phyloP scores from a whole-genome alignment of 2,888 invertebrate genomes.

The Lacanobia oleracea region DNA sequence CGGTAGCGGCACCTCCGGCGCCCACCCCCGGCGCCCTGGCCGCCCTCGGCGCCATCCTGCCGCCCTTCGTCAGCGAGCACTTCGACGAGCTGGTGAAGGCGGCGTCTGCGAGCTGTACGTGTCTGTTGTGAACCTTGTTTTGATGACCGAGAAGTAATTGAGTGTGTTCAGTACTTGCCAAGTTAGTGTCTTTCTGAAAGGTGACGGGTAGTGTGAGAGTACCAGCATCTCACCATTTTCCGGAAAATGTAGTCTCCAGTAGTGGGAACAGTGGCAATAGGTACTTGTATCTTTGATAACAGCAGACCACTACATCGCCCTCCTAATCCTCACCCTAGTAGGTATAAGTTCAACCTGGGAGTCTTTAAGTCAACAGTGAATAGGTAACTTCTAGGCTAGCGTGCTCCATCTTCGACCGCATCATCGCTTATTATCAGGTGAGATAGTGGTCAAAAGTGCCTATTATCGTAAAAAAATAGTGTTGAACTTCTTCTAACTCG shows the following conservation, averaged over 20 bases:
- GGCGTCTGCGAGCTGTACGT: constrained; percentile 77
- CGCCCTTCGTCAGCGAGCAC: constrained; percentile 70
- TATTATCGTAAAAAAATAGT: too few species aligned
- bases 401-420: too few species aligned
- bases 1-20: constrained; percentile 35
- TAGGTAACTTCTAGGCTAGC: too few species aligned
- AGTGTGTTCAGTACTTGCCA: neutral
- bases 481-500: neutral
- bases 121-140: constrained; percentile 22
- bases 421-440: too few species aligned
- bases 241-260: neutral
- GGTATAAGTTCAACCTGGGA: too few species aligned
- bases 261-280: neutral
- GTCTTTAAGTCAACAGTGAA: too few species aligned
- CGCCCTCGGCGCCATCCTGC: constrained; percentile 69
- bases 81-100: constrained; percentile 75
- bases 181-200: constrained; percentile 7
- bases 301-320: neutral
- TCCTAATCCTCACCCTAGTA: neutral
- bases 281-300: neutral
- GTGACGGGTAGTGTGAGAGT: neutral
- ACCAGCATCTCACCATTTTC: neutral
- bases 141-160: constrained; percentile 15
- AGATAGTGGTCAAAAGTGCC: too few species aligned
- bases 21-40: constrained; percentile 65